phyloP scores from a whole-genome alignment of 1,140 invertebrate genomes.

The Eriocheir sinensis region DNA sequence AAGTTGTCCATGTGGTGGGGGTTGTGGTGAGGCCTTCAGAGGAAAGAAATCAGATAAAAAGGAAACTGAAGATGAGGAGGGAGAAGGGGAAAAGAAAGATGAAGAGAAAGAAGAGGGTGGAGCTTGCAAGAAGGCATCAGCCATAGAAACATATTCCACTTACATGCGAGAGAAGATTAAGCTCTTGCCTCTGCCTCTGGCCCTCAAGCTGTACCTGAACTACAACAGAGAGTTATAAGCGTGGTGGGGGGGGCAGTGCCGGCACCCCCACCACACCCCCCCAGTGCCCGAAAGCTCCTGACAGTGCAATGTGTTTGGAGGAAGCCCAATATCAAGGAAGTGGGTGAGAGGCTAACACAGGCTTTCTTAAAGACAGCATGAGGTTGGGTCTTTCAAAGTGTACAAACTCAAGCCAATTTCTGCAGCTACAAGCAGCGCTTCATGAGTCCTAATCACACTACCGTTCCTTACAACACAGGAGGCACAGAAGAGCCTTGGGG shows the following conservation, averaged over 20 bases:
- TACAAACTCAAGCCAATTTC: neutral
- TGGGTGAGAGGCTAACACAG: neutral
- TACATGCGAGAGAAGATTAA: constrained; percentile 70
- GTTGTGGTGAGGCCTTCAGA: constrained; percentile 54
- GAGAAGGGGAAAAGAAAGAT: neutral
- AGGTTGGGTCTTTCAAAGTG: neutral
- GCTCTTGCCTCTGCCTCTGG: constrained; percentile 65
- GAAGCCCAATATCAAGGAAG: neutral
- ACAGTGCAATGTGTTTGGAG: neutral
- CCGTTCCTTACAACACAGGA: neutral
- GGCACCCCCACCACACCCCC: neutral
- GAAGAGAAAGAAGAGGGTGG: constrained; percentile 33
- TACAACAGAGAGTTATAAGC: constrained; percentile 70
- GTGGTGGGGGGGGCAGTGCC: neutral
- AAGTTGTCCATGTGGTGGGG: constrained; percentile 46
- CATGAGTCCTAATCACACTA: neutral
- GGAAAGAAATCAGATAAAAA: neutral
- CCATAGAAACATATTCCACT: constrained; percentile 58
- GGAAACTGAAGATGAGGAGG: neutral
- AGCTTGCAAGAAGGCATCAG: neutral
- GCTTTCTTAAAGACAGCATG: neutral
- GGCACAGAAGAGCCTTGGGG: neutral
- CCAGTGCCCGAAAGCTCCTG: neutral
- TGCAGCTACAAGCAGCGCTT: neutral
- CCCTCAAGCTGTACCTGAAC: constrained; percentile 72